Evolutionary conservation across 1,140 invertebrate genomes (phyloP), one percentile per base, ranked within the genome.

Genomic region (Hypsibius dujardini): DNA sequence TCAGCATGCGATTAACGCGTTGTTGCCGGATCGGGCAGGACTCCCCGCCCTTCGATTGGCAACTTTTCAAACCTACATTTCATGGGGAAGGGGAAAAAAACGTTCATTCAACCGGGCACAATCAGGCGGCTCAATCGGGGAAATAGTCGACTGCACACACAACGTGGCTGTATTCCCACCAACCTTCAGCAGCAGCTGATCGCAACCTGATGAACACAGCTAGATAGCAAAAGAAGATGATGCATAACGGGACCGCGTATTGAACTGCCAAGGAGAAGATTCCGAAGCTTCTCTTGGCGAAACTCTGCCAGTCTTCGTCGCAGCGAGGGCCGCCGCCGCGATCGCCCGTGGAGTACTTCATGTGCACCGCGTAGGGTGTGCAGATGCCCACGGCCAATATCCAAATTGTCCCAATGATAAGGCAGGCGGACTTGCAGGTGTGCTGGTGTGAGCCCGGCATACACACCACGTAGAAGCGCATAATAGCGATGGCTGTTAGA

Each of bases 391-490:
- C 79, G 0, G 92, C 88, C 47, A 94, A 85, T 2, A 89, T 79
- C 95, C 95, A 98, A 70, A 97, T 94, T 69, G 85, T 83, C 1
- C 89, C 77, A 70, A 98, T 94, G 73, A 96, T 87, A 7, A 84
- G 78, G 15, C 92, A 81, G 76, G 92, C 47, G 47, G 69, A 72
- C 73, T 67, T 92, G 0, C 87, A 87, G 71, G 83, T 83, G 12
- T 91, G 83, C 77, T 90, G 90, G 1, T 89, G 89, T 75, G 88
- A 83, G 77, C 95, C 95, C 0, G 94, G 95, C 77, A 95, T 92
- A 40, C 96, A 90, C 76, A 98, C 98, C 45, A 97, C 92, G 76
- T 95, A 88, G 78, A 91, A 98, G 69, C 95, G 84, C 79, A 98
- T 95, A 46, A 97, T 87, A 1, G 95, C 94, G 74, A 98, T 98